Evolutionary conservation across 2,113 vertebrate species (phyloP), one percentile per base, ranked within the genome.

Genomic region (Saccopteryx bilineata): DNA sequence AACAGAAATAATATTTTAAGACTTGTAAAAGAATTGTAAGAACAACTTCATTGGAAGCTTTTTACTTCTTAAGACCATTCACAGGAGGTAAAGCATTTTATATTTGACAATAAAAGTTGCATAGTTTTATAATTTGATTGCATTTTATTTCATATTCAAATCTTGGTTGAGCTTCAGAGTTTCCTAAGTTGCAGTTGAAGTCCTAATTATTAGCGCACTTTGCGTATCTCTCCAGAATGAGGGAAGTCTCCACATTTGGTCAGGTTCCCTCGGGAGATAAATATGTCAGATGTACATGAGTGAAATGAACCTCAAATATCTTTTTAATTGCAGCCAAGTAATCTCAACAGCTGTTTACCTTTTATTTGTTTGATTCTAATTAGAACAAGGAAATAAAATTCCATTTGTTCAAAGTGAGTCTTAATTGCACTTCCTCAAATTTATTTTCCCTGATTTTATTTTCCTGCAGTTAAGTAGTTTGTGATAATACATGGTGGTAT

Each of bases 361-460:
- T 90, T 96, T 96, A 96, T 97, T 97, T 97, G 84, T 96, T 96
- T 97, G 84, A 96, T 96, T 96, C 80, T 96, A 97, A 97, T 93
- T 97, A 95, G 83, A 93, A 92, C 39, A 76, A 94, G 39, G 79
- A 74, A 92, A 96, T 96, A 96, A 97, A 97, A 96, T 91, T 83
- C 80, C 80, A 81, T 93, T 97, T 97, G 95, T 95, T 97, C 58
- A 90, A 95, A 97, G 94, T 93, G 96, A 95, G 65, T 91, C 65
- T 97, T 96, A 97, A 96, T 97, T 95, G 50, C 3, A 90, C 21
- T 90, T 84, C 39, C 68, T 94, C 60, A 85, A 92, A 97, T 97
- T 97, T 96, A 92, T 96, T 94, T 97, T 94, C 68, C 65, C 56
- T n/a, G 8, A 63, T 97, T 95, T 97, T 93, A 91, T 95, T 96